Percentiles rank a stretch among this genome's conserved stretches.
These are phyloP conservation scores for Ceratoteleas bidentatus DNA, from an alignment of 1,140 invertebrate genomes.

Conservation along the genomic window DNA sequence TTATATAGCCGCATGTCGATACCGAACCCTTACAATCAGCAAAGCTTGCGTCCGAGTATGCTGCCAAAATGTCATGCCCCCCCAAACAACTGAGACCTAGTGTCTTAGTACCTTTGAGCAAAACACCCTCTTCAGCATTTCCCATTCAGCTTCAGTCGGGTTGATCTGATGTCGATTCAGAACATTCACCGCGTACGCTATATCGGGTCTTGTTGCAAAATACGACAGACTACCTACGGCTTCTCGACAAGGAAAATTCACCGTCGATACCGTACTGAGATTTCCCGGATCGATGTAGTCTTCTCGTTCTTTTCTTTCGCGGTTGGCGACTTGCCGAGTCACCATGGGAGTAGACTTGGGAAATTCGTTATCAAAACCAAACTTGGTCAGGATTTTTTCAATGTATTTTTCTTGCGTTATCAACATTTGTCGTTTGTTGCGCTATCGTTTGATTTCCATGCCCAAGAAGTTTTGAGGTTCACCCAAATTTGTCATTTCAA, in stretches of 20 bases:
- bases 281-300: background rate
- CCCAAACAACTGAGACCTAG: constrained; percentile 1
- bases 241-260: background rate
- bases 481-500: constrained; percentile 1
- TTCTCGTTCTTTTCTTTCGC: constrained; percentile 16
- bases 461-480: background rate
- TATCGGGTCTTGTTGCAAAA: constrained; percentile 4
- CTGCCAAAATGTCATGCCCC: background rate
- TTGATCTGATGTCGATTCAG: constrained; percentile 8
- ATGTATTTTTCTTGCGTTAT: constrained; percentile 13
- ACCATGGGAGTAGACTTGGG: background rate
- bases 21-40: constrained; percentile 1
- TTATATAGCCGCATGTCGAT: constrained; percentile 4
- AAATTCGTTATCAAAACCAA: background rate
- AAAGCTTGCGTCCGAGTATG: constrained; percentile 9
- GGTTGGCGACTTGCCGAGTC: constrained; percentile 5
- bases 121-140: background rate
- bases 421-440: background rate
- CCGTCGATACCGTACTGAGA: no score
- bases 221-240: constrained; percentile 2
- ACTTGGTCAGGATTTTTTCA: constrained; percentile 6
- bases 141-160: constrained; percentile 9
- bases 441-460: background rate
- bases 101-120: no score
- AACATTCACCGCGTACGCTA: constrained; percentile 5